phyloP scores from a whole-genome alignment of 2,888 invertebrate genomes.

The Leptothorax acervorum region DNA sequence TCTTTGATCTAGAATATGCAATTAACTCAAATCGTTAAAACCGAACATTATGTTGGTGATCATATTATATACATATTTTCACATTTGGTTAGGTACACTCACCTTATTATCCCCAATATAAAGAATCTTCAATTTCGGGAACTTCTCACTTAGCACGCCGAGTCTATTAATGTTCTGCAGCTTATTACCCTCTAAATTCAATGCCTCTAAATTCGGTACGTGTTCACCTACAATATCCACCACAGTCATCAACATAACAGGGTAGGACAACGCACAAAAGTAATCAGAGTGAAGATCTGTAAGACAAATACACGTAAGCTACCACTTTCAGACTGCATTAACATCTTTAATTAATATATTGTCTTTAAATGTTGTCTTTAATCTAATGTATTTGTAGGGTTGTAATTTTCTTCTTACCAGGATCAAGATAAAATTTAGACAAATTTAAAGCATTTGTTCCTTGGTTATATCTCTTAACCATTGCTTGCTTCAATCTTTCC shows the following conservation, averaged over 20 bases:
- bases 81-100: slow-evolving; percentile 72
- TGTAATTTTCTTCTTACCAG: slow-evolving; percentile 85
- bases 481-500: slow-evolving; percentile 92
- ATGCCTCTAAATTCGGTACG: slow-evolving; percentile 93
- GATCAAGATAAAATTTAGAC: slow-evolving; percentile 92
- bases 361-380: neutral
- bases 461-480: slow-evolving; percentile 93
- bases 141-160: slow-evolving; percentile 88
- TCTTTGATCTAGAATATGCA: slow-evolving; percentile 88
- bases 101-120: slow-evolving; percentile 94
- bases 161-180: slow-evolving; percentile 90
- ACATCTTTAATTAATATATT: neutral
- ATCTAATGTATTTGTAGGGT: neutral
- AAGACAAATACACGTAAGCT: slow-evolving; percentile 68
- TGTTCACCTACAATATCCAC: slow-evolving; percentile 93
- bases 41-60: neutral
- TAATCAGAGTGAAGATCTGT: slow-evolving; percentile 89
- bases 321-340: neutral
- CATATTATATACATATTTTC: neutral
- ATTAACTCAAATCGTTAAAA: neutral
- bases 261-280: slow-evolving; percentile 92
- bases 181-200: slow-evolving; percentile 94
- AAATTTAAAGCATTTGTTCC: slow-evolving; percentile 92
- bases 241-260: slow-evolving; percentile 90
- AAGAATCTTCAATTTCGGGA: slow-evolving; percentile 91